Base-by-base conservation (phyloP, 1,140 invertebrate species). In the Achatina immaculata region DNA sequence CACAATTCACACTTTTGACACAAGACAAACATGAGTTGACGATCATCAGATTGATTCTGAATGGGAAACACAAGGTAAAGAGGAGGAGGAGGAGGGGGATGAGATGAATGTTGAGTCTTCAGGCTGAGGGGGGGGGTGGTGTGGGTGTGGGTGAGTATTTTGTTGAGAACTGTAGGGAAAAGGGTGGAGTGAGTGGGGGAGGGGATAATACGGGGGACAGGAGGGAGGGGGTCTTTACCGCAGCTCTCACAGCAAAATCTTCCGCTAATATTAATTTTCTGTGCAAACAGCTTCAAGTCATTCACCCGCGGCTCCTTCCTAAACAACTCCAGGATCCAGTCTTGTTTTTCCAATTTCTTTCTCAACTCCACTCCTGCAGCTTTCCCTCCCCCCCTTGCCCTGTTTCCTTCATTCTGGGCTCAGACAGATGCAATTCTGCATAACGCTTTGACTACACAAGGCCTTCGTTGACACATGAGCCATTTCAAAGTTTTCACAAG, bases 251-350 rank as follows among this genome's bases (percentile, higher is more conserved):
- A 40, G 1, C 68, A 42, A n/a, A 40, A 69, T 69, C 68, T 42
- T 38, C 68, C 24, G 68, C 68, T 69, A 69, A 69, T 69, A 69
- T 69, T 69, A 69, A 69, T 69, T 69, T 69, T 69, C 68, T 69
- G 68, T 69, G 38, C 42, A 69, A 69, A 69, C 68, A 69, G 6
- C 7, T 7, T 42, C 68, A 31, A 62, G 6, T 62, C 58, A 62
- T 34, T 62, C 58, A 62, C 28, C 14, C 28, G 31, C 31, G 7
- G 28, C 31, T 16, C 31, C 16, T 34, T 62, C n/a, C 58, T 6
- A 7, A 62, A 31, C 16, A n/a, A 21, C 58, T 16, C 28, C 58
- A 4, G n/a, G 58, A 62, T 62, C 58, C 4, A 2, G n/a, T 31
- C 28, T 34, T 62, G 28, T 31, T 62, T 62, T n/a, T n/a, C n/a